Conservation (phyloP, 2,113 vertebrate species). For the Toxotes jaculatrix region DNA sequence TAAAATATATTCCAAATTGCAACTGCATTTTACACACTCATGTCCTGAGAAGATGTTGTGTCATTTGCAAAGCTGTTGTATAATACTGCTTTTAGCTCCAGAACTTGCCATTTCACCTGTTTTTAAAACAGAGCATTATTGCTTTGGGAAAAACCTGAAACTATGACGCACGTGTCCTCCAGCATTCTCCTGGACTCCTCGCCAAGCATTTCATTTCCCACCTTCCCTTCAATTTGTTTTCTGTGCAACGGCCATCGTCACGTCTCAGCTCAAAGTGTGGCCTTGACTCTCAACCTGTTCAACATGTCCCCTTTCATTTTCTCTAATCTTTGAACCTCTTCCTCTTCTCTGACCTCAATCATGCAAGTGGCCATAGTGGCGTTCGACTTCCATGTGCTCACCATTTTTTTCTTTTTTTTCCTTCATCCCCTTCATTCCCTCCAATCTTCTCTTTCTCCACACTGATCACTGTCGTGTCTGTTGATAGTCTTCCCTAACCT, state of each 20-base stretch:
- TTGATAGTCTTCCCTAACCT: constrained; percentile 25
- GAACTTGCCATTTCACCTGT: background rate
- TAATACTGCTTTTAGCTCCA: background rate
- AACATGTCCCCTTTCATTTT: constrained; percentile 39
- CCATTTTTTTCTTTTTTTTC: background rate
- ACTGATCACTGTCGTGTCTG: constrained; percentile 19
- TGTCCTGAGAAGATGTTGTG: background rate
- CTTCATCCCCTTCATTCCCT: background rate
- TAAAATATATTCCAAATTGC: background rate
- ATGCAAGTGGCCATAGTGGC: background rate
- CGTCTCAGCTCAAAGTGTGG: background rate
- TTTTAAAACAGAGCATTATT: background rate
- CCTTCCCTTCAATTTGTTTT: constrained; percentile 11
- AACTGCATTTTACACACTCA: background rate
- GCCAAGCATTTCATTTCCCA: background rate
- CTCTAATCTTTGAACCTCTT: constrained; percentile 36
- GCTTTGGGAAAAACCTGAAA: background rate
- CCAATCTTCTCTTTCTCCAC: background rate
- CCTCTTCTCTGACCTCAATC: constrained; percentile 57
- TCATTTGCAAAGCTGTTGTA: background rate
- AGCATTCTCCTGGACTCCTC: background rate
- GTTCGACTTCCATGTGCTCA: constrained; percentile 13
- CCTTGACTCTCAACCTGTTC: constrained; percentile 7
- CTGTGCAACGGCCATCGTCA: background rate
- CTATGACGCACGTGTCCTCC: too few relatives aligned